Evolutionary conservation across 2,888 invertebrate species (phyloP).

Genomic region (Scaeva pyrastri): DNA sequence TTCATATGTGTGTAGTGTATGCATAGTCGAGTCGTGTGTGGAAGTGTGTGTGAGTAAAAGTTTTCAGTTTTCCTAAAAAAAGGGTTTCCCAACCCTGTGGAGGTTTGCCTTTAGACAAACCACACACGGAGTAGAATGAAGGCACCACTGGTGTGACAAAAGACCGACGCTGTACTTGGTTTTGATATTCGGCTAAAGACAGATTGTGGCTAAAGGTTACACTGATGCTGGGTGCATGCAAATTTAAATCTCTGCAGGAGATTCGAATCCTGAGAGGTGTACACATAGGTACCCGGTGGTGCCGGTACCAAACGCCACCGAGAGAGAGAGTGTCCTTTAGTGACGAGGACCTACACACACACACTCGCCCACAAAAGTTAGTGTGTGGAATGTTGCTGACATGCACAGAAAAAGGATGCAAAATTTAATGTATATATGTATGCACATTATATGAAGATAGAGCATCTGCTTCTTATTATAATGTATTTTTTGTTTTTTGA

Average conservation of each 20-base stretch:
- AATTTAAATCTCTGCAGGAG: not conserved
- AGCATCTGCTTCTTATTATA: no score
- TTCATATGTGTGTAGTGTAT: not conserved
- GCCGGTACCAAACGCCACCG: no score
- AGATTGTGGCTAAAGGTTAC: constrained; percentile 34
- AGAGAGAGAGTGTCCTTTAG: no score
- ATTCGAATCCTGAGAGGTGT: not conserved
- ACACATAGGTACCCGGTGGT: not conserved
- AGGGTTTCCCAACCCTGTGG: not conserved
- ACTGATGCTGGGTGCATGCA: constrained; percentile 31
- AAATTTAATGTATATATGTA: no score
- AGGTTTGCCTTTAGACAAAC: not conserved
- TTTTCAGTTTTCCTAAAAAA: constrained; percentile 34
- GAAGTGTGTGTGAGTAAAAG: constrained; percentile 6
- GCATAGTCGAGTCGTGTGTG: not conserved
- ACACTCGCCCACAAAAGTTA: no score
- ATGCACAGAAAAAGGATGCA: no score
- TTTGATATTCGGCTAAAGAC: constrained; percentile 30
- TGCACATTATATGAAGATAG: no score
- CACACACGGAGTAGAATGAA: not conserved
- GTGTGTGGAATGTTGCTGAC: no score
- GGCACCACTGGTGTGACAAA: constrained; percentile 37
- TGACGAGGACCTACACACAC: no score
- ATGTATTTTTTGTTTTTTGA: no score
- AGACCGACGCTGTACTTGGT: constrained; percentile 27